Conservation (phyloP, 2,113 vertebrate species). For the Mastomys coucha region DNA sequence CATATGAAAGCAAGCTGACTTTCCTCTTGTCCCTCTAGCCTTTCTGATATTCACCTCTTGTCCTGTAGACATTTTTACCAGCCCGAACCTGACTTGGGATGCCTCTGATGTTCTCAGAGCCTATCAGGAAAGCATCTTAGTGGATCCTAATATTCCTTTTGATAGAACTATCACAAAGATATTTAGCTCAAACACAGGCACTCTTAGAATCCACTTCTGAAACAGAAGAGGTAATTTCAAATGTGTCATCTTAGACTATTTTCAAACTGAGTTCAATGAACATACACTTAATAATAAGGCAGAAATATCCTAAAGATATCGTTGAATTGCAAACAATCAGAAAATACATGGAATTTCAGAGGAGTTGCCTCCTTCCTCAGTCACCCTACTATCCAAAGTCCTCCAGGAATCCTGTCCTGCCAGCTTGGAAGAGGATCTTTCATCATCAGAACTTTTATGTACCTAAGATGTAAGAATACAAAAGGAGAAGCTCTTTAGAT, state of each 20-base stretch:
- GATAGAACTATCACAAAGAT: not conserved
- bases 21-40: not conserved
- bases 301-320: not conserved
- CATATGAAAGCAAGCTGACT: not conserved
- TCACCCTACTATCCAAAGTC: not conserved
- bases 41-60: not conserved
- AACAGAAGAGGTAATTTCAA: slow-evolving; percentile 56
- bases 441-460: slow-evolving; percentile 29
- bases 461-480: slow-evolving; percentile 1
- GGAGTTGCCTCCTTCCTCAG: not conserved
- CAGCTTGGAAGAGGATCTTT: slow-evolving; percentile 10
- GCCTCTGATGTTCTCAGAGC: slow-evolving; percentile 12
- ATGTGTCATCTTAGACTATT: slow-evolving; percentile 25
- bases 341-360: not conserved
- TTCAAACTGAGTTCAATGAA: slow-evolving; percentile 17
- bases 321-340: not conserved
- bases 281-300: slow-evolving; percentile 16
- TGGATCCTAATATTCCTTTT: not conserved
- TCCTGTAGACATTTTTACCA: not conserved
- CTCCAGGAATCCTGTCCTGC: not conserved
- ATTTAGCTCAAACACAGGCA: slow-evolving; percentile 12
- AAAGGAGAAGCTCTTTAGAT: slow-evolving; percentile 17
- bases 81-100: slow-evolving; percentile 43
- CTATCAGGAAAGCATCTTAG: not conserved
- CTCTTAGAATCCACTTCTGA: slow-evolving; percentile 29